These are phyloP conservation scores for Malaclemys terrapin DNA, from an alignment of 2,113 vertebrate genomes.

Conservation along the genomic window DNA sequence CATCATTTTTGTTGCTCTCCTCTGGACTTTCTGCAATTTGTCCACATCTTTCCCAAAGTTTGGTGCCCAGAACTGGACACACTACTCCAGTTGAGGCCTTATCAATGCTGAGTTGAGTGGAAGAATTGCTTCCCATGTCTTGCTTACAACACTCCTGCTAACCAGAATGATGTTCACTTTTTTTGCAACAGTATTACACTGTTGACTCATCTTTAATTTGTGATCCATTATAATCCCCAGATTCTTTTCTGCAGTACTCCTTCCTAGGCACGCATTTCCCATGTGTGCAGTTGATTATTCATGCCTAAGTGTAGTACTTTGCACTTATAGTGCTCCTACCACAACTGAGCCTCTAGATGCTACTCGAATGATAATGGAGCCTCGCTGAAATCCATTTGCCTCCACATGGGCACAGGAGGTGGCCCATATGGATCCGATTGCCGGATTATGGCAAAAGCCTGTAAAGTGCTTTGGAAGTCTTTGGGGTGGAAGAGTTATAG, in stretches of 20 bases:
- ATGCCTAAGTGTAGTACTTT: not conserved
- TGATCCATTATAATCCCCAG: not conserved
- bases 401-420: not conserved
- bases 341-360: not conserved
- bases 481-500: not conserved
- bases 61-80: not conserved
- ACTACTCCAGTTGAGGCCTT: not conserved
- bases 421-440: not conserved
- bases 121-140: not conserved
- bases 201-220: not conserved
- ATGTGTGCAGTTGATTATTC: not conserved
- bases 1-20: not conserved
- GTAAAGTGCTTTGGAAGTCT: not conserved
- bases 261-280: not conserved
- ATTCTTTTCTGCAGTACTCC: not conserved
- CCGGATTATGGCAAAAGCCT: not conserved
- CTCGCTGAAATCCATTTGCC: not conserved
- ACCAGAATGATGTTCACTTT: not conserved
- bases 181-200: not conserved
- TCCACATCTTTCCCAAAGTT: not conserved
- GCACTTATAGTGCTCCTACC: not conserved
- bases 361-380: fast-evolving
- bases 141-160: not conserved
- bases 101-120: not conserved
- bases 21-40: not conserved